Percentiles rank a stretch among this genome's conserved stretches.
Evolutionary conservation across 2,797 vertebrate species (phyloP).

Genomic region (Linurgus olivaceus): DNA sequence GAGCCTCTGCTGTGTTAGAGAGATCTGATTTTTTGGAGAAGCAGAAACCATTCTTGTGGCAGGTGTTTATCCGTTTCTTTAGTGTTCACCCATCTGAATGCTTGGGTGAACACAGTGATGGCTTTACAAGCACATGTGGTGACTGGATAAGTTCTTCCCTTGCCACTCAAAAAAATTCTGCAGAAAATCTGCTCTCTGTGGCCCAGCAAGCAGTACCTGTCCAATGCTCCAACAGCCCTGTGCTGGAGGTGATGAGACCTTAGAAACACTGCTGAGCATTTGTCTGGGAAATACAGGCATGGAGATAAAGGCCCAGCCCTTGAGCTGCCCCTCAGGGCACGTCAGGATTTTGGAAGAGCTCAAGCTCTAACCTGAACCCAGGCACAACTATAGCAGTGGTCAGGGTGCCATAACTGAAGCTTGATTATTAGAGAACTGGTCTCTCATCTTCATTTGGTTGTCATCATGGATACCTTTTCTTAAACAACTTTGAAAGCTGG

Average conservation of each 20-base stretch:
- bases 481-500: background rate
- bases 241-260: background rate
- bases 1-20: background rate
- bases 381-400: background rate
- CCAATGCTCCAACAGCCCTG: background rate
- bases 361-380: background rate
- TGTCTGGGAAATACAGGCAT: background rate
- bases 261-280: background rate
- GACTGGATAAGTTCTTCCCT: background rate
- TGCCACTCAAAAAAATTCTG: background rate
- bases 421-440: background rate
- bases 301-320: background rate
- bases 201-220: background rate
- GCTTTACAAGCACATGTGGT: background rate
- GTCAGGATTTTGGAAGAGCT: background rate
- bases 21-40: background rate
- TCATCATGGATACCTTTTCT: background rate
- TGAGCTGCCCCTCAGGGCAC: background rate
- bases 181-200: background rate
- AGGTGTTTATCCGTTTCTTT: background rate
- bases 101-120: background rate
- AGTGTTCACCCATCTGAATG: background rate
- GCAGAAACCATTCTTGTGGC: background rate
- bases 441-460: background rate
- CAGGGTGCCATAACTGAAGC: background rate